phyloP scores from a whole-genome alignment of 2,113 vertebrate species.

The Mobula birostris region DNA sequence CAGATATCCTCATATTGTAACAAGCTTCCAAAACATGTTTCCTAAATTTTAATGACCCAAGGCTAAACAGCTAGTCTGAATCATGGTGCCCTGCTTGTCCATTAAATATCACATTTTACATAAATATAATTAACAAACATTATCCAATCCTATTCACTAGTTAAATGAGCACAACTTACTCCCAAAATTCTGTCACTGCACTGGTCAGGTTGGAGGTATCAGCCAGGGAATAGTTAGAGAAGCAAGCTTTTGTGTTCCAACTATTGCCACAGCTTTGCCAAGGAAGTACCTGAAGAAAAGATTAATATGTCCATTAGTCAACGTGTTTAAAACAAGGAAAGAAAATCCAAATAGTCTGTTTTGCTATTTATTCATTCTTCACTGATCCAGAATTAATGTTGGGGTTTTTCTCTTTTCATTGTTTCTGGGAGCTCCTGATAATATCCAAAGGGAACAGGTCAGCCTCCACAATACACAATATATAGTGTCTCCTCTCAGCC shows the following conservation, averaged over 20 bases:
- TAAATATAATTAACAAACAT: not conserved
- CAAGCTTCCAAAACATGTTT: too few relatives aligned
- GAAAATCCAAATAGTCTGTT: not conserved
- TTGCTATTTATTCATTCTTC: not conserved
- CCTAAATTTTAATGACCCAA: too few relatives aligned
- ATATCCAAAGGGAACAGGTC: not conserved
- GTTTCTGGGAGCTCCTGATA: not conserved
- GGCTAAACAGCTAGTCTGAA: too few relatives aligned
- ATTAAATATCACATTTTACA: not conserved
- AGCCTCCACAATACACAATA: not conserved
- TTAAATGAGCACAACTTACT: slow-evolving; percentile 58
- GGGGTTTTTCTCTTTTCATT: not conserved
- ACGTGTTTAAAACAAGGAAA: not conserved
- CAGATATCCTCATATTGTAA: too few relatives aligned
- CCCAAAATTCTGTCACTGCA: slow-evolving; percentile 83
- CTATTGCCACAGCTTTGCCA: slow-evolving; percentile 78
- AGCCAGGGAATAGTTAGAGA: slow-evolving; percentile 75
- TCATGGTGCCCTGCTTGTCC: too few relatives aligned
- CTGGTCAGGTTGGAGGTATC: slow-evolving; percentile 82
- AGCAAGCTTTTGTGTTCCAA: slow-evolving; percentile 80
- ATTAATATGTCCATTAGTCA: not conserved
- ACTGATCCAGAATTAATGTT: not conserved
- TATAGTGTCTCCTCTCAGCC: not conserved
- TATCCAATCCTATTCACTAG: not conserved
- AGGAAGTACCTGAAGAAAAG: slow-evolving; percentile 61